phyloP scores from a whole-genome alignment of 1,140 invertebrate genomes.

The Bombus fervidus region DNA sequence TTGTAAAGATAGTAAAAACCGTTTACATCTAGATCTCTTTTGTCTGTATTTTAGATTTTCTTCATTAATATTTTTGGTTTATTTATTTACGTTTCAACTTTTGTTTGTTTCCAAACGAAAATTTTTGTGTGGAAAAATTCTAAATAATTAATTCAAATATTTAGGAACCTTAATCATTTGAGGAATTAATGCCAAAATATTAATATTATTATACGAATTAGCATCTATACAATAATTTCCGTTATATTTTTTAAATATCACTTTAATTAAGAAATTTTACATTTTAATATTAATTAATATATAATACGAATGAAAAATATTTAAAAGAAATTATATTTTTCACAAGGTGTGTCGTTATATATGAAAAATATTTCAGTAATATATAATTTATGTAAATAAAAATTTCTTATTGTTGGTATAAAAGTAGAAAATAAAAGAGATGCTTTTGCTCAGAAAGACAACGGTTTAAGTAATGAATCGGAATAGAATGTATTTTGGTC shows the following conservation, averaged over 20 bases:
- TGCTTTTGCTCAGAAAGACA: slow-evolving; percentile 9
- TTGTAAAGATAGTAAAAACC: neutral
- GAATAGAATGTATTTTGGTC: slow-evolving; percentile 53
- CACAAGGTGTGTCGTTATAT: neutral
- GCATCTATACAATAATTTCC: neutral
- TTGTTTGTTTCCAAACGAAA: neutral
- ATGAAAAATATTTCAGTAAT: neutral
- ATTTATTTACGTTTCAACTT: neutral
- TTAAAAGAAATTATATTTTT: neutral
- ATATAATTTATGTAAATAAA: slow-evolving; percentile 7
- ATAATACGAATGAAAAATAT: neutral
- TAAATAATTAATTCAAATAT: too few species aligned
- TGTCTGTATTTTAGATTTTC: neutral
- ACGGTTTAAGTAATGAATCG: neutral
- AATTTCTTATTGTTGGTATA: neutral
- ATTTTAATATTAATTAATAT: neutral
- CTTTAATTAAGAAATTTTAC: neutral
- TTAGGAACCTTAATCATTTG: neutral
- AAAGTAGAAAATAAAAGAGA: slow-evolving; percentile 1
- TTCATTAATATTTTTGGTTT: neutral
- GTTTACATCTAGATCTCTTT: neutral
- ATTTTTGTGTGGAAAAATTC: too few species aligned
- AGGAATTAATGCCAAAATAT: neutral
- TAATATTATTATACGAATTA: neutral
- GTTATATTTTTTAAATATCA: neutral